Base-by-base conservation (phyloP, 2,888 invertebrate species). In the Ormyrus labotus region DNA sequence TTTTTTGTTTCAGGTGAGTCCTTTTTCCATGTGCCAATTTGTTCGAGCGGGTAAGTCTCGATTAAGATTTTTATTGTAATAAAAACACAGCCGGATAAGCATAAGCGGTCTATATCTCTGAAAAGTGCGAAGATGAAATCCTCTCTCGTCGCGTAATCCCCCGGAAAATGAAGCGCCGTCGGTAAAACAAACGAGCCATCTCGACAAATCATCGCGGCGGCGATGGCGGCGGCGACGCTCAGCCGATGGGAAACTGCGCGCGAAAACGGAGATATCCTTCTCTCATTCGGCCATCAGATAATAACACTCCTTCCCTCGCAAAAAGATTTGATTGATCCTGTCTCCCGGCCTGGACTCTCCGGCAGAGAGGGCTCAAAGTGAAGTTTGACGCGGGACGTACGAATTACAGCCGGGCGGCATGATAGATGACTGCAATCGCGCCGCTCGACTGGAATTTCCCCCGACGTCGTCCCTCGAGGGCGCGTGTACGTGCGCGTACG, bases 361-460 rank as follows among this genome's bases (percentile, higher is more conserved):
- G 9, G 53, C 64, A 11, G 58, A 78, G 34, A 34, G 13, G 60
- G 74, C 48, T 74, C 70, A 64, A 75, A 80, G 73, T 51, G 75
- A 70, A 81, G 76, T 72, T 81, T 76, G 76, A 76, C 64, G 70
- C 61, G 67, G 19, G 57, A 75, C 61, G 71, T 71, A 70, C 71
- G 78, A 78, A 74, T 77, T 81, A 81, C 76, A 57, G 64, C 57
- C 34, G 34, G 67, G 55, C 13, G 71, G 57, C 57, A 75, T 81
- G 81, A 81, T 79, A 68, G 78, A 81, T 81, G 81, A 76, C 76
- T 79, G 76, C 78, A 79, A 81, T 81, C 78, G 75, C 68, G 60
- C 47, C 67, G 64, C 50, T 69, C 70, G 19, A 48, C 71, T 79
- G 74, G 74, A 81, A 81, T 78, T 81, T 78, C 69, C 68, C 51